These are phyloP conservation scores for Myiotriccus ornatus DNA, from an alignment of 2,797 vertebrate genomes.

Conservation along the genomic window DNA sequence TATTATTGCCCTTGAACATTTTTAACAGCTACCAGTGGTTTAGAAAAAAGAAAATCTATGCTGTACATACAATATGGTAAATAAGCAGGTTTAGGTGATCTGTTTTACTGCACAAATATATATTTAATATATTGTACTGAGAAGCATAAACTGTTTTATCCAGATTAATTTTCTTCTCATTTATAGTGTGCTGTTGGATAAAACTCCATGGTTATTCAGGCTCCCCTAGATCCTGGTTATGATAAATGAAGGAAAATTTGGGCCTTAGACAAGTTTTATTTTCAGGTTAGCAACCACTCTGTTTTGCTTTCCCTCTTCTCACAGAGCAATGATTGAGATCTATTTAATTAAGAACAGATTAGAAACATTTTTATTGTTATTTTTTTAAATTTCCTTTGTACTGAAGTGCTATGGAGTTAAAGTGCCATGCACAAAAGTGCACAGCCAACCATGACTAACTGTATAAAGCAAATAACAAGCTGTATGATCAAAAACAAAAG, in stretches of 20 bases:
- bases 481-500: constrained; percentile 67
- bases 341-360: constrained; percentile 75
- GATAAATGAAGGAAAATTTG: not conserved
- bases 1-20: not conserved
- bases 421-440: constrained; percentile 59
- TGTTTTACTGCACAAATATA: not conserved
- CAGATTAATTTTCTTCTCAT: not conserved
- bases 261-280: not conserved
- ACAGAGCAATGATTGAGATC: constrained; percentile 65
- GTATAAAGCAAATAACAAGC: constrained; percentile 54
- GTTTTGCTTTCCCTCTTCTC: constrained; percentile 45
- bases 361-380: constrained; percentile 68
- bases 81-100: not conserved
- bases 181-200: not conserved
- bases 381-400: constrained; percentile 66
- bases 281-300: constrained; percentile 25
- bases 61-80: not conserved
- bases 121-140: not conserved
- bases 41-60: not conserved
- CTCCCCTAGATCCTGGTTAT: not conserved
- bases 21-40: not conserved
- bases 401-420: constrained; percentile 67
- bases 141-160: not conserved
- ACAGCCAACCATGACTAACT: constrained; percentile 60
- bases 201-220: not conserved